Base-by-base conservation (phyloP, 2,797 vertebrate species). In the Halcyon smyrnensis region DNA sequence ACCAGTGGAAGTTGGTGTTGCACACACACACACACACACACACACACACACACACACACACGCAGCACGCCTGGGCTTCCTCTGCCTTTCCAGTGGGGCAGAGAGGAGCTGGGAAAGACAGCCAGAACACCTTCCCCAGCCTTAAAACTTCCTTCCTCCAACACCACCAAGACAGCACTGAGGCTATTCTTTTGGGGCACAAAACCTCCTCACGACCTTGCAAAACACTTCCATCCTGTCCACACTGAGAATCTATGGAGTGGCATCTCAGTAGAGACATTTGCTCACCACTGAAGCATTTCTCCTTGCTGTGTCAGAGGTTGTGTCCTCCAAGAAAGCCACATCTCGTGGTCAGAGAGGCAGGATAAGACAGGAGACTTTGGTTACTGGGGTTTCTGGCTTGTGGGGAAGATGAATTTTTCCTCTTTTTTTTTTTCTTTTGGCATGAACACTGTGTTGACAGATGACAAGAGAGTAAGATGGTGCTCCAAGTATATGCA, bases 281-380 rank as follows among this genome's bases (percentile, higher is more conserved):
- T 91, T 84, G 50, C 83, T 88, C 84, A 96, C 59, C 50, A 65
- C 28, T 9, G 12, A 89, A 92, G 32, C 63, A 95, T 95, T 95
- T 89, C 69, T 92, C 57, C 56, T 91, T 4, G 4, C 50, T 84
- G 32, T 93, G 59, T 89, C 87, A 96, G 77, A 93, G 87, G 90
- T 94, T 63, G 43, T 11, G 9, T 16, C 73, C 76, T 88, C 83
- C 8, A 84, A 51, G 93, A 95, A 76, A 76, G 56, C n/a, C 62
- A 82, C 70, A 46, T 88, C 87, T 84, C 93, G 94, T 86, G 93
- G 93, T 95, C 80, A 89, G 85, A 93, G 90, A 76, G 54, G 43
- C 91, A 94, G 67, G 50, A 91, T 73, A 80, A 94, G 50, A 89
- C 68, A 62, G 41, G 32, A 83, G 51, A 87, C 24, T 54, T 46